phyloP scores from a whole-genome alignment of 2,113 vertebrate genomes.

The Cyanoliseus patagonus region DNA sequence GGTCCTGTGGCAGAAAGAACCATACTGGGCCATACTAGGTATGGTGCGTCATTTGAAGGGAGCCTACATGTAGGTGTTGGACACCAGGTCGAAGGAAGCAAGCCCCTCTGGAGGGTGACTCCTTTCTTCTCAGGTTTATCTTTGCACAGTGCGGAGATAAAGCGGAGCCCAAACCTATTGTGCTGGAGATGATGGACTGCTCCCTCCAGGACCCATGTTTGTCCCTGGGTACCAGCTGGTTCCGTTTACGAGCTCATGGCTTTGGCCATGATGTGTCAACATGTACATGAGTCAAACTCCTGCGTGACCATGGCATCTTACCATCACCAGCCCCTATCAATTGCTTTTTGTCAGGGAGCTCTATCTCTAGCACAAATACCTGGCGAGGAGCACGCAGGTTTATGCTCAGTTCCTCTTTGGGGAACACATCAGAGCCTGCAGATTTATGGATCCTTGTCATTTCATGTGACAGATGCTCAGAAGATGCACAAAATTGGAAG shows the following conservation, averaged over 20 bases:
- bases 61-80: background rate
- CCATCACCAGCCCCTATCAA: background rate
- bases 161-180: background rate
- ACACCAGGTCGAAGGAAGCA: background rate
- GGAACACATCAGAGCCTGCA: background rate
- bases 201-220: background rate
- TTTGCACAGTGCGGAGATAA: background rate
- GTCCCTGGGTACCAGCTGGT: background rate
- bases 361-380: background rate
- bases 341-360: background rate
- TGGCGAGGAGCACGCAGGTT: background rate
- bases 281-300: background rate
- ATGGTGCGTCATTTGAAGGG: background rate
- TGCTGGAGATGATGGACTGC: background rate
- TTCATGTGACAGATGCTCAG: background rate
- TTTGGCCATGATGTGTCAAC: background rate
- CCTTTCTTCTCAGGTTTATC: background rate
- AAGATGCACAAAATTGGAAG: background rate
- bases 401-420: background rate
- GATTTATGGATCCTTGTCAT: background rate
- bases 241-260: background rate
- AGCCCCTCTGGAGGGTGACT: background rate
- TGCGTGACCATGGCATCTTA: background rate
- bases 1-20: background rate
- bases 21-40: rapidly evolving